Evolutionary conservation across 2,888 invertebrate species (phyloP).

Genomic region (Drosophila nr. perissopoda): DNA sequence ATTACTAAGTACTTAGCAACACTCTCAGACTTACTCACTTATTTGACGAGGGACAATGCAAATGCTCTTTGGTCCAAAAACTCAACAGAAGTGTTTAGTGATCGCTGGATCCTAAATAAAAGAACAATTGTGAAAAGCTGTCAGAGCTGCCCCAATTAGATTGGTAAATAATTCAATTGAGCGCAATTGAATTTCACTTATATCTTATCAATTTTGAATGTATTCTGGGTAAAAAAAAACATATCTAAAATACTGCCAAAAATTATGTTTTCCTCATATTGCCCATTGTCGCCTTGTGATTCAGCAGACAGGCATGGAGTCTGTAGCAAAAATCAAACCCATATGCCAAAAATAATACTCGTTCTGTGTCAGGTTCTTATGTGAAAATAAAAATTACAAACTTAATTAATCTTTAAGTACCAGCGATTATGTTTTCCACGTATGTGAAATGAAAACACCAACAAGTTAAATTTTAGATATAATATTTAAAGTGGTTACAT

Average conservation of each 20-base stretch:
- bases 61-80: neutral
- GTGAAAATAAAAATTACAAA: neutral
- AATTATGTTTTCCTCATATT: neutral
- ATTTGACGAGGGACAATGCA: conserved; percentile 1
- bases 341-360: neutral
- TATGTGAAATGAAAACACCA: too few species aligned
- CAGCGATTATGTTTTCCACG: neutral
- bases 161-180: neutral
- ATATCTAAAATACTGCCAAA: neutral
- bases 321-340: neutral
- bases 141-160: neutral
- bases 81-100: neutral
- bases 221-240: neutral
- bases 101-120: neutral
- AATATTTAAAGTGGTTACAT: too few species aligned
- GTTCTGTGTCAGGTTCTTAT: neutral
- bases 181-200: neutral
- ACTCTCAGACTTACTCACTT: neutral
- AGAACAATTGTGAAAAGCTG: neutral
- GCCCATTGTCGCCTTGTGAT: neutral
- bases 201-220: neutral
- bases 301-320: neutral
- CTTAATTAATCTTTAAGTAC: neutral
- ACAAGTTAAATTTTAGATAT: neutral
- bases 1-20: conserved; percentile 46